A percentile compares a stretch with the other conserved stretches of the same genome.
Evolutionary conservation across 2,888 invertebrate genomes (phyloP).

Genomic region (Latrodectus hesperus): DNA sequence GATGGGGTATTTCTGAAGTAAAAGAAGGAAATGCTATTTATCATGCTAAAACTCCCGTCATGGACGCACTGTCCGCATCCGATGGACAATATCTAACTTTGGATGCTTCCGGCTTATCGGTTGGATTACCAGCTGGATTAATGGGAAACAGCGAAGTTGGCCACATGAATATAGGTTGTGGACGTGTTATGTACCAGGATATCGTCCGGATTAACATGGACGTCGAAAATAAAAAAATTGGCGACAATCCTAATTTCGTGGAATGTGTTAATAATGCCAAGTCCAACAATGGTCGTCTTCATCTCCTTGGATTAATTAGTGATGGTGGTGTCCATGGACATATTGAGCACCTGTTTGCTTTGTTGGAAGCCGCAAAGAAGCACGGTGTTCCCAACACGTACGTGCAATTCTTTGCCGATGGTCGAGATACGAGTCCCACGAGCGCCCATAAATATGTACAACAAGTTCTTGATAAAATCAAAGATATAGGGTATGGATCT

Average conservation of each 20-base stretch:
- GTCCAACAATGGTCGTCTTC: slow-evolving; percentile 73
- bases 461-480: slow-evolving; percentile 70
- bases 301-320: slow-evolving; percentile 75
- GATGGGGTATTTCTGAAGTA: slow-evolving; percentile 75
- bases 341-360: slow-evolving; percentile 75
- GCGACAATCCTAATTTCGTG: slow-evolving; percentile 74
- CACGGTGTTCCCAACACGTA: slow-evolving; percentile 75
- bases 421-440: slow-evolving; percentile 75
- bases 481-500: slow-evolving; percentile 69
- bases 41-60: slow-evolving; percentile 76
- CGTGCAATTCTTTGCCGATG: slow-evolving; percentile 76
- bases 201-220: slow-evolving; percentile 76
- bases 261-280: slow-evolving; percentile 75
- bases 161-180: slow-evolving; percentile 76
- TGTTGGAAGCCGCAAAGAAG: slow-evolving; percentile 75
- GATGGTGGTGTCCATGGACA: slow-evolving; percentile 76
- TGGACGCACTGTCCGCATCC: slow-evolving; percentile 74
- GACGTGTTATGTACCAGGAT: slow-evolving; percentile 76
- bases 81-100: slow-evolving; percentile 74
- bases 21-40: slow-evolving; percentile 75
- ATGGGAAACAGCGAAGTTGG: slow-evolving; percentile 77
- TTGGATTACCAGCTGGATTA: slow-evolving; percentile 76
- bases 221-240: slow-evolving; percentile 72
- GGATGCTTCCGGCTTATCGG: slow-evolving; percentile 75
- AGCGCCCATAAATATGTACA: slow-evolving; percentile 73